Percentiles rank a stretch among this genome's conserved stretches.
phyloP scores from a whole-genome alignment of 2,113 vertebrate genomes.

The Paradoxurus hermaphroditus region DNA sequence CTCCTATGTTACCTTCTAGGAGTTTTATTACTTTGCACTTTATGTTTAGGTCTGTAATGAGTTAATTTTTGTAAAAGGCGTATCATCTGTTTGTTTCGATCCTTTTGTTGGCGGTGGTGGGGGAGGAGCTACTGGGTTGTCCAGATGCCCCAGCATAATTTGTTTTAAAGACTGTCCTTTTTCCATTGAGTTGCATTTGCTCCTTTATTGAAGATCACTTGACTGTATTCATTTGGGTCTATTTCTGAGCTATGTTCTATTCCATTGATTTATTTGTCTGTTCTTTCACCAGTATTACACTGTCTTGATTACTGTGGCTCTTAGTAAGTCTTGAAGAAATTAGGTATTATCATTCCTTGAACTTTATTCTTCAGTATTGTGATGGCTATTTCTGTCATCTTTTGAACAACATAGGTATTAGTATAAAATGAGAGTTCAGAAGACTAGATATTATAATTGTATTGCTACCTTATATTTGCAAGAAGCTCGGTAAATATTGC shows the following conservation, averaged over 20 bases:
- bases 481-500: not conserved
- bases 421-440: not conserved
- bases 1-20: not conserved
- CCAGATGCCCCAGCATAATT: not conserved
- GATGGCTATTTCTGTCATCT: not conserved
- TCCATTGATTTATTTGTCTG: not conserved
- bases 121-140: not conserved
- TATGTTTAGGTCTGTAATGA: not conserved
- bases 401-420: not conserved
- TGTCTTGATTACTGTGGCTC: not conserved
- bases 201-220: not conserved
- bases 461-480: slow-evolving; percentile 21
- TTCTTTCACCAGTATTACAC: not conserved
- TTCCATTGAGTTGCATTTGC: not conserved
- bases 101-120: not conserved
- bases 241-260: not conserved
- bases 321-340: not conserved
- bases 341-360: not conserved
- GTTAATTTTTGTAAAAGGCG: not conserved
- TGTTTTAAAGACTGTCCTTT: not conserved
- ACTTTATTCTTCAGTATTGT: not conserved
- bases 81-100: not conserved
- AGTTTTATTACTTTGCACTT: not conserved
- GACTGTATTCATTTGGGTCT: not conserved
- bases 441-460: not conserved